Evolutionary conservation across 2,888 invertebrate species (phyloP).

Genomic region (Polymixis lichenea): DNA sequence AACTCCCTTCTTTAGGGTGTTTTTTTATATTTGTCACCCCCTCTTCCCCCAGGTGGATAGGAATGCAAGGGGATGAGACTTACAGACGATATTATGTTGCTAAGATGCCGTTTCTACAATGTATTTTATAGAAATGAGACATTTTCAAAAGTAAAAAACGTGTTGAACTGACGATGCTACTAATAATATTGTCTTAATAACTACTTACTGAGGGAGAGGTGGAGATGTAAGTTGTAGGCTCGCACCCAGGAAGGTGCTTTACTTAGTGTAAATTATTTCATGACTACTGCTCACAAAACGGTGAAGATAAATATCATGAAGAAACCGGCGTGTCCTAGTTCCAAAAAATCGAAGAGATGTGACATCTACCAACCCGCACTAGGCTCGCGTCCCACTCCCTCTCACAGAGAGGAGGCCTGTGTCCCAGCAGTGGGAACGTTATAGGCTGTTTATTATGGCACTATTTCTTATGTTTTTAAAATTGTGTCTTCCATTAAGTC

Average conservation of each 20-base stretch:
- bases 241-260: background rate
- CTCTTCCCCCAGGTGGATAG: constrained; percentile 53
- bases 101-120: constrained; percentile 16
- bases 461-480: background rate
- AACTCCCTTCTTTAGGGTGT: constrained; percentile 72
- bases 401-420: no score
- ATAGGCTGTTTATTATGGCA: no score
- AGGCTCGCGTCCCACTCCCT: no score
- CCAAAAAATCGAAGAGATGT: no score
- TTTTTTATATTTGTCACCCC: constrained; percentile 58
- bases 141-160: constrained; percentile 12
- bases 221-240: background rate
- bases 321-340: no score
- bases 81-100: constrained; percentile 48
- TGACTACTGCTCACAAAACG: background rate
- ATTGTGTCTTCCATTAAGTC: background rate
- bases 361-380: no score
- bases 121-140: constrained; percentile 29
- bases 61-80: constrained; percentile 54
- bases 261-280: background rate
- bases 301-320: background rate
- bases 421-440: no score
- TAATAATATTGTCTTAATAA: constrained; percentile 7
- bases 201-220: background rate
- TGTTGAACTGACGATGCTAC: background rate